Conservation (phyloP, 2,888 invertebrate species). For the Idaea aversata region DNA sequence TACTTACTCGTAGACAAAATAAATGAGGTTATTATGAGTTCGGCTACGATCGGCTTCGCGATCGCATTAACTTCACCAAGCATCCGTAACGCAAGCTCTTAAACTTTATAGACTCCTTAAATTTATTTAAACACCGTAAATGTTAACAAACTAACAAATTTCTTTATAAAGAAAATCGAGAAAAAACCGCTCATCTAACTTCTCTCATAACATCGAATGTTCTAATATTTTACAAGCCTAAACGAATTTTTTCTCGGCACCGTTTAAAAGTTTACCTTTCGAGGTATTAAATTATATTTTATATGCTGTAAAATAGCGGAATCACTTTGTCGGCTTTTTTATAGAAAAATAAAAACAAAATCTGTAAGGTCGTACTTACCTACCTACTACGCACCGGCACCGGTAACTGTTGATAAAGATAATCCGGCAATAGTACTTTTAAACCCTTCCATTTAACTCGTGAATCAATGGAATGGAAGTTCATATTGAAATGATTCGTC, state of each 20-base stretch:
- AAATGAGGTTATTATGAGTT: conserved; percentile 58
- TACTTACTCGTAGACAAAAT: conserved; percentile 49
- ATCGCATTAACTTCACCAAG: conserved; percentile 62
- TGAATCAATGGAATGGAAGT: conserved; percentile 38
- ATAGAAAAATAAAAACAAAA: conserved; percentile 19
- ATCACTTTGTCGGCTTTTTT: conserved; percentile 21
- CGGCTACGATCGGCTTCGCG: conserved; percentile 49
- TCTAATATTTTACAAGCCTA: conserved; percentile 49
- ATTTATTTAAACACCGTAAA: conserved; percentile 66
- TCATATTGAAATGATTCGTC: conserved; percentile 36
- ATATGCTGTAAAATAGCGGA: conserved; percentile 30
- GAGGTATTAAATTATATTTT: conserved; percentile 35
- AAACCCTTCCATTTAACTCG: conserved; percentile 22
- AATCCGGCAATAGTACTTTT: conserved; percentile 23
- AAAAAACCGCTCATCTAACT: conserved; percentile 42
- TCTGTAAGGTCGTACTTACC: conserved; percentile 14
- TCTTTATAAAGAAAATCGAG: conserved; percentile 58
- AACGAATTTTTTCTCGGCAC: conserved; percentile 35
- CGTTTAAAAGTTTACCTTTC: conserved; percentile 35
- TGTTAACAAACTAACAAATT: conserved; percentile 67
- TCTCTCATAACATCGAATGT: conserved; percentile 53
- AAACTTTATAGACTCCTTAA: conserved; percentile 68
- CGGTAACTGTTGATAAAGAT: conserved; percentile 4
- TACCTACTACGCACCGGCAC: conserved; percentile 6
- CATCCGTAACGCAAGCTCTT: conserved; percentile 64